Evolutionary conservation across 2,888 invertebrate species (phyloP), one percentile per base, ranked within the genome.

Genomic region (Oxycera nigricornis): DNA sequence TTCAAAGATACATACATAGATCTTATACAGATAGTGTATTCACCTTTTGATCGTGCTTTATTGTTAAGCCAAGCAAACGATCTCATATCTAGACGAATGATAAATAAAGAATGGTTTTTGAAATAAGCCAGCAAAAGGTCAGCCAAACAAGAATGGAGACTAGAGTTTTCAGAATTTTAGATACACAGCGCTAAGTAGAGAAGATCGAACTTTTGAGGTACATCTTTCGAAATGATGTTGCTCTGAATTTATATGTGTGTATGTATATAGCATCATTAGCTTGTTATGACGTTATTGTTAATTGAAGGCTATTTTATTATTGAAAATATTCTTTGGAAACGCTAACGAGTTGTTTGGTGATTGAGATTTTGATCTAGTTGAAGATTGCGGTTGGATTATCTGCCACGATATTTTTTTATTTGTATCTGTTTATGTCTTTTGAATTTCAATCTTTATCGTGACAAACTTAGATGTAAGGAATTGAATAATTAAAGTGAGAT

Each of bases 11-110:
- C 24, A 28, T 57, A 7, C n/a, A 26, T 57, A 57, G 57, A 57
- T 57, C 14, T 46, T 46, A 14, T 26, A 14, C 57, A 28, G 57
- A 57, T 26, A 22, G 59, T 2, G 30, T 59, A 39, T 65, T 65
- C 65, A 65, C 65, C 65, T 65, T 65, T 65, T 17, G 65, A 65
- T 65, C 65, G 65, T 65, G 65, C 41, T 30, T 65, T 65, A 65
- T 65, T 65, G 65, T 65, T 65, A 24, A 59, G n/a, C 4, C 11
- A 26, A 6, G 41, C 39, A 20, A 24, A 22, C 30, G 41, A 22
- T 65, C 26, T 11, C 28, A 41, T 24, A 30, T 30, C 30, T 39
- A 2, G 20, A 17, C 11, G 24, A n/a, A 39, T 22, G 41, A 65
- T 65, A 65, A 65, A 65, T 65, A 65, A 24, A 55, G 65, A 65